A percentile compares a stretch with the other conserved stretches of the same genome.
Conservation (phyloP, 92 coral and sea anemone species). For the Umimayanthus kanabou region DNA sequence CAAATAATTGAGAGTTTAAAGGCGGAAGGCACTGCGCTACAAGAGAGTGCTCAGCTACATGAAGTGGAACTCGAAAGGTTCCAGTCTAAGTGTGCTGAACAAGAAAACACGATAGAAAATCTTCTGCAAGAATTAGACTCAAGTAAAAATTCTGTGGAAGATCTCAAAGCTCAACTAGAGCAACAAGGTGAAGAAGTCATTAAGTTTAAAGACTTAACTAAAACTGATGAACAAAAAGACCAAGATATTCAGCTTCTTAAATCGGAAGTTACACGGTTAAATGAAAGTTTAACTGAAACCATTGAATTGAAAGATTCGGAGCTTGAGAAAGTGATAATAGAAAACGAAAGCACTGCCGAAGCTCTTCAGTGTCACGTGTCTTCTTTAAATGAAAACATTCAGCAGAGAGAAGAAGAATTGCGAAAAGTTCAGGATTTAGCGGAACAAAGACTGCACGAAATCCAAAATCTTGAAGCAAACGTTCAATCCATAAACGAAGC, state of each 20-base stretch:
- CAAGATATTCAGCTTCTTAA: constrained; percentile 35
- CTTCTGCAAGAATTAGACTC: constrained; percentile 51
- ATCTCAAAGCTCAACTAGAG: constrained; percentile 49
- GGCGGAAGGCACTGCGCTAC: constrained; percentile 55
- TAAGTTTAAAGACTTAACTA: constrained; percentile 43
- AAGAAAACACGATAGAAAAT: constrained; percentile 50
- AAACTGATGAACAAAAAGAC: constrained; percentile 52
- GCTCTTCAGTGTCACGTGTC: constrained; percentile 54
- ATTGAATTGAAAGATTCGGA: constrained; percentile 45
- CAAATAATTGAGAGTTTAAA: constrained; percentile 48
- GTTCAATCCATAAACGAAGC: constrained; percentile 53
- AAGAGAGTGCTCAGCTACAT: constrained; percentile 50
- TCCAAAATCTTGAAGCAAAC: constrained; percentile 56
- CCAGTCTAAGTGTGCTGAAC: constrained; percentile 42
- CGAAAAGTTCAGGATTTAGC: constrained; percentile 38
- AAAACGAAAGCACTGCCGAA: constrained; percentile 46
- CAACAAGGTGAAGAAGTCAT: constrained; percentile 64
- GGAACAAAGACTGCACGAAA: constrained; percentile 44
- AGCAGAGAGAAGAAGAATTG: constrained; percentile 71
- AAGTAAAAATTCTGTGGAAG: constrained; percentile 20
- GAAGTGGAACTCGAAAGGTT: constrained; percentile 38
- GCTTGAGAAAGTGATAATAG: constrained; percentile 37
- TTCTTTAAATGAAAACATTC: constrained; percentile 64
- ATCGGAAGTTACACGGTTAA: constrained; percentile 39
- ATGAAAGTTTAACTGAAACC: constrained; percentile 41